Evolutionary conservation across 2,113 vertebrate genomes (phyloP), one percentile per base, ranked within the genome.

Genomic region (Taxidea taxus): DNA sequence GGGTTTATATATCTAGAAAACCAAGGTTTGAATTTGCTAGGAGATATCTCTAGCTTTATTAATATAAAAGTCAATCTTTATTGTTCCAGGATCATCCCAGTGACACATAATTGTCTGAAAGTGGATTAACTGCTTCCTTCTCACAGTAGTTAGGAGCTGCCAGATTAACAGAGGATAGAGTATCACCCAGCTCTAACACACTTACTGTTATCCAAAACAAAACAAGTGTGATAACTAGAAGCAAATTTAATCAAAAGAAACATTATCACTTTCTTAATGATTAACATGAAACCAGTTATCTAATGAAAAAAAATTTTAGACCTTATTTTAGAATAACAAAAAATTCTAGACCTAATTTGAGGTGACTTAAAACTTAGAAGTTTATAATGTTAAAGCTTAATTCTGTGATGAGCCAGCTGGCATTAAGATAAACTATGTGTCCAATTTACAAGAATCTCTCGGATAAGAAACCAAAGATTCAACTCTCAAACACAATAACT

Each of bases 191-290:
- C 11, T 89, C 47, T 92, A 68, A 92, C 15, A 62, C 23, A 2
- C 34, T 75, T 68, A 51, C 12, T 87, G 1, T 72, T 47, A 68
- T 81, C 47, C 88, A 29, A 85, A 84, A 81, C 70, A 68, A 96
- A 86, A 81, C 13, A 92, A 64, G 44, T 49, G 11, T 85, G 27
- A 92, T 66, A 88, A 87, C 29, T 37, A 15, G 62, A 84, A 88
- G 56, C 27, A 80, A 94, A 92, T 66, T 84, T 47, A 85, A 21
- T 81, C 34, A 72, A 94, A 94, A 64, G 34, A 85, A 96, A 44
- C 27, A 83, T 54, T 54, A 85, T 11, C 1, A 37, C 37, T 84
- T 92, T 95, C 64, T 72, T 31, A 86, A 84, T 75, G 39, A 85
- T 75, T 80, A 68, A 90, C n/a, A 74, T 9, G 37, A 97, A 87